A percentile compares a stretch with the other conserved stretches of the same genome.
Conservation (phyloP, 1,140 invertebrate genomes). For the Sycobia sp. region DNA sequence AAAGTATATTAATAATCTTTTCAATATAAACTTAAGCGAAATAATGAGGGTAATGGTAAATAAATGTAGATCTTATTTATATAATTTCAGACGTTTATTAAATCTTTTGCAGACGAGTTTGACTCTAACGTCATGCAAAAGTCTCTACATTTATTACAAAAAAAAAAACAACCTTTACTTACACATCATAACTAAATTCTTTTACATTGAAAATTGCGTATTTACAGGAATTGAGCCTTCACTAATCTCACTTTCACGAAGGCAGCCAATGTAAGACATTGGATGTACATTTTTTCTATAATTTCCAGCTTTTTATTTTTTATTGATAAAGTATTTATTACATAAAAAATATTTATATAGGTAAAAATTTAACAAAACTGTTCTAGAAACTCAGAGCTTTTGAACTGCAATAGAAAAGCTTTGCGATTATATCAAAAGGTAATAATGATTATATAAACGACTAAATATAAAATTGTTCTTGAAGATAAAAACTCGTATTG, state of each 20-base stretch:
- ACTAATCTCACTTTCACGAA: slow-evolving; percentile 23
- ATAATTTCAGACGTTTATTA: slow-evolving; percentile 28
- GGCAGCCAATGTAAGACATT: slow-evolving; percentile 19
- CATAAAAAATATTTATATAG: background rate
- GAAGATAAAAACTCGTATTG: background rate
- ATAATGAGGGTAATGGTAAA: too few species aligned
- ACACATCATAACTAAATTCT: slow-evolving; percentile 9
- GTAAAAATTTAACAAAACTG: slow-evolving; percentile 8
- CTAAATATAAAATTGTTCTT: background rate
- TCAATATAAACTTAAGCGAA: too few species aligned
- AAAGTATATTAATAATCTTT: too few species aligned
- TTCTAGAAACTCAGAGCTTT: slow-evolving; percentile 2
- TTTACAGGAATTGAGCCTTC: slow-evolving; percentile 23
- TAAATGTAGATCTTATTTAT: background rate
- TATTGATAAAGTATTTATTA: background rate
- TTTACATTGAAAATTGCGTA: slow-evolving; percentile 14
- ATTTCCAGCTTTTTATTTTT: too few species aligned
- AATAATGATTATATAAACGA: background rate
- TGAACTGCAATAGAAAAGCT: background rate
- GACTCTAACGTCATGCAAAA: slow-evolving; percentile 26
- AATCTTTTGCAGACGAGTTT: slow-evolving; percentile 25
- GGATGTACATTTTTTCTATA: slow-evolving; percentile 9
- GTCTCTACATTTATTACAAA: slow-evolving; percentile 20
- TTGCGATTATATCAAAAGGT: background rate
- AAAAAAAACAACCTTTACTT: slow-evolving; percentile 28